Percentiles rank a stretch among this genome's conserved stretches.
These are phyloP conservation scores for Megamerina dolium DNA, from an alignment of 2,888 invertebrate species.

Conservation along the genomic window DNA sequence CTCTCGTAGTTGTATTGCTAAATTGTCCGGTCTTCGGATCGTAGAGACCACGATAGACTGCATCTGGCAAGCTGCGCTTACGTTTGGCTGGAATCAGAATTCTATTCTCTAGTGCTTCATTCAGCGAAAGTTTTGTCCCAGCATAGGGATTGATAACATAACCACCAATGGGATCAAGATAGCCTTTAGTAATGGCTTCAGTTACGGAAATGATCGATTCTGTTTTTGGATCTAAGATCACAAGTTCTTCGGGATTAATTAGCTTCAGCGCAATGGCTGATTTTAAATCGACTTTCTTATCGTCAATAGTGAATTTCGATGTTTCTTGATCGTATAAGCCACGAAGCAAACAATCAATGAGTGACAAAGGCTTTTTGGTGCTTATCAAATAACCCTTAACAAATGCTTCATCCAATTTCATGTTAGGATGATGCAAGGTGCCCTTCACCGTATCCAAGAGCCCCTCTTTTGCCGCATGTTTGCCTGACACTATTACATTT, in stretches of 20 bases:
- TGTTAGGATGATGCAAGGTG: conserved; percentile 61
- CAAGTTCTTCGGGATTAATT: conserved; percentile 70
- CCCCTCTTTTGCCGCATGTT: conserved; percentile 64
- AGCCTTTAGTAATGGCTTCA: conserved; percentile 70
- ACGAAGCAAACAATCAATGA: conserved; percentile 77
- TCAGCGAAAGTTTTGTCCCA: conserved; percentile 68
- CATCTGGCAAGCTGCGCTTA: conserved; percentile 78
- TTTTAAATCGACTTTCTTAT: conserved; percentile 63
- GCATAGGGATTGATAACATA: conserved; percentile 69
- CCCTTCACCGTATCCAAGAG: conserved; percentile 68
- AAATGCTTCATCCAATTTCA: conserved; percentile 72
- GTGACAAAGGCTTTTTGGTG: conserved; percentile 71
- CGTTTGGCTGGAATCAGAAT: conserved; percentile 75
- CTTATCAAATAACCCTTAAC: conserved; percentile 75
- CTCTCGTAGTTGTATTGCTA: conserved; percentile 71
- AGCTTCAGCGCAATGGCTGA: conserved; percentile 69
- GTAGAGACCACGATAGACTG: conserved; percentile 86
- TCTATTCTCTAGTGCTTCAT: conserved; percentile 78
- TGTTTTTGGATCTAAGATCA: conserved; percentile 72
- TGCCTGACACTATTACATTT: conserved; percentile 60
- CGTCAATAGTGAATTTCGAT: conserved; percentile 66
- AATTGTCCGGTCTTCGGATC: conserved; percentile 79
- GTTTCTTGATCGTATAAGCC: conserved; percentile 71
- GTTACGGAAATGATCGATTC: conserved; percentile 73
- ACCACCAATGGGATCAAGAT: conserved; percentile 76